phyloP scores from a whole-genome alignment of 2,888 invertebrate species.

The Drosophila lacicola region DNA sequence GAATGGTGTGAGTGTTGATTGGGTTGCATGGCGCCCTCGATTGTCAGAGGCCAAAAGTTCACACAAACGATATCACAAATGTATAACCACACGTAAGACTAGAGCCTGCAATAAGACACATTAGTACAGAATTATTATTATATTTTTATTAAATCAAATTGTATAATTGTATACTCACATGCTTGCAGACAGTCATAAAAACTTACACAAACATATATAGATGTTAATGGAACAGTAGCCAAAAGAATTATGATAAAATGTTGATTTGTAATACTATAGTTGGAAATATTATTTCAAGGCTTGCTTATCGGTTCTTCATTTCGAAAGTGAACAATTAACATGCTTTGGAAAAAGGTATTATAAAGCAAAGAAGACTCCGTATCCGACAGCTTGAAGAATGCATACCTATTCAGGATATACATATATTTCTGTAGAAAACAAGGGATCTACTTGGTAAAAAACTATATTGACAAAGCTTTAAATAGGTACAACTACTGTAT shows the following conservation, averaged over 20 bases:
- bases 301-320: neutral
- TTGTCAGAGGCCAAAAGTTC: neutral
- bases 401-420: too few relatives aligned
- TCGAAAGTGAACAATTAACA: too few relatives aligned
- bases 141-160: neutral
- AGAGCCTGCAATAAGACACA: constrained; percentile 2
- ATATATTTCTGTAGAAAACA: too few relatives aligned
- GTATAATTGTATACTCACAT: constrained; percentile 2
- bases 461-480: too few relatives aligned
- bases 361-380: too few relatives aligned
- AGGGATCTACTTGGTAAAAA: too few relatives aligned
- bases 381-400: too few relatives aligned
- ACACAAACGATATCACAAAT: constrained; percentile 19
- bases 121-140: neutral
- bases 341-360: too few relatives aligned
- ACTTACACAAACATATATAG: constrained; percentile 1
- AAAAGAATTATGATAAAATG: neutral
- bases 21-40: neutral
- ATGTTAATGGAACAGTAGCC: constrained; percentile 1
- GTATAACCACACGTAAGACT: constrained; percentile 7
- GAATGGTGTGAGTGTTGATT: constrained; percentile 5
- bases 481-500: too few relatives aligned
- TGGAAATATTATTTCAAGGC: neutral
- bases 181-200: constrained; percentile 9
- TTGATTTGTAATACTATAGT: too few relatives aligned